Conservation (phyloP, 2,888 invertebrate genomes). For the Diarsia dahlii region DNA sequence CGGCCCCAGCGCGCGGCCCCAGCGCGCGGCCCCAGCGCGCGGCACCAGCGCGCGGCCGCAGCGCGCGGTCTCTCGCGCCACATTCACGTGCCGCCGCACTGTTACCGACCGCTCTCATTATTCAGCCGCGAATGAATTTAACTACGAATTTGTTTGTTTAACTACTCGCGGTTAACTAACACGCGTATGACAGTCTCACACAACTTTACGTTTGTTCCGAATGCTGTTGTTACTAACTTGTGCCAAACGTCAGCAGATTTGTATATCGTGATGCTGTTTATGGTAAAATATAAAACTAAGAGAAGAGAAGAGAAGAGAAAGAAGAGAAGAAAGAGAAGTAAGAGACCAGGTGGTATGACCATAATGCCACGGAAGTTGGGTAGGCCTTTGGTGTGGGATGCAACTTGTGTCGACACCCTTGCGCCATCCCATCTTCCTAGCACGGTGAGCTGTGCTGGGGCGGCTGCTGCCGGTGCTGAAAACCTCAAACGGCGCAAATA, state of each 20-base stretch:
- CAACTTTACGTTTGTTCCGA: background rate
- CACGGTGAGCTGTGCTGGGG: too few relatives aligned
- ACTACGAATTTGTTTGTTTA: slow-evolving; percentile 12
- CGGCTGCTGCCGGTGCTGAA: too few relatives aligned
- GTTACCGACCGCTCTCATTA: slow-evolving; percentile 2
- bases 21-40: too few relatives aligned
- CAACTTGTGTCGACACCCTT: too few relatives aligned
- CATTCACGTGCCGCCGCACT: background rate
- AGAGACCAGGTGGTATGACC: too few relatives aligned
- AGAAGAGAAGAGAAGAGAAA: too few relatives aligned
- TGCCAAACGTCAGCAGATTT: background rate
- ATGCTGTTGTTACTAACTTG: slow-evolving; percentile 18
- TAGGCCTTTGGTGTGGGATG: too few relatives aligned
- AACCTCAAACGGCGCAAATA: too few relatives aligned
- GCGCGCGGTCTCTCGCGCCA: background rate
- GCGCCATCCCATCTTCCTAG: too few relatives aligned
- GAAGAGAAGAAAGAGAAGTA: too few relatives aligned
- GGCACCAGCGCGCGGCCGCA: too few relatives aligned
- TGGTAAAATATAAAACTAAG: background rate
- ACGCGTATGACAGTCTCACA: background rate
- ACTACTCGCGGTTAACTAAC: background rate
- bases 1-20: background rate
- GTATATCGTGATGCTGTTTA: background rate
- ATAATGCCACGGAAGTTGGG: too few relatives aligned
- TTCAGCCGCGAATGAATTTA: background rate